These are phyloP conservation scores for Drosophila infuscata DNA, from an alignment of 2,888 invertebrate species.

Conservation along the genomic window DNA sequence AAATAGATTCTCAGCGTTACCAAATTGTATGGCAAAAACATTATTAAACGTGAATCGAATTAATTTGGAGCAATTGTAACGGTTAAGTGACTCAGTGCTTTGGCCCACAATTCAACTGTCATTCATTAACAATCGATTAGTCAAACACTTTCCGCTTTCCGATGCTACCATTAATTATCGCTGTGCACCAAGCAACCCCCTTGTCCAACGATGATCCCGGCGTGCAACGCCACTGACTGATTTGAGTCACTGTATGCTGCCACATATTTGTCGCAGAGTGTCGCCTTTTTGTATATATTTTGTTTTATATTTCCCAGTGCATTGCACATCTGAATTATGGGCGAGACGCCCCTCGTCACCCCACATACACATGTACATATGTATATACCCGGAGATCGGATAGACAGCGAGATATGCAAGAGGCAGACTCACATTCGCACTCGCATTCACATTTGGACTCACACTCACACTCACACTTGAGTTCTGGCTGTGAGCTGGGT, in stretches of 20 bases:
- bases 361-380: background rate
- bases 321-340: conserved; percentile 48
- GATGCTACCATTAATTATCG: conserved; percentile 71
- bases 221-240: conserved; percentile 38
- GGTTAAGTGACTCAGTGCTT: conserved; percentile 70
- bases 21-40: conserved; percentile 4
- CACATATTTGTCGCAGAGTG: conserved; percentile 31
- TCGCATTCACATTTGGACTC: conserved; percentile 18
- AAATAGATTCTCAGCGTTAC: conserved; percentile 32
- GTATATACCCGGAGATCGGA: conserved; percentile 9
- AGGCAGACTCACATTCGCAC: conserved; percentile 29
- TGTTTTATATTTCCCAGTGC: conserved; percentile 28
- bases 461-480: conserved; percentile 16
- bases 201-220: conserved; percentile 18
- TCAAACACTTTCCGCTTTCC: conserved; percentile 76
- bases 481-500: conserved; percentile 51
- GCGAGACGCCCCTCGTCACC: conserved; percentile 49
- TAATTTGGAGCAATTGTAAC: conserved; percentile 72
- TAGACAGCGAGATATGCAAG: conserved; percentile 32
- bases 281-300: conserved; percentile 9
- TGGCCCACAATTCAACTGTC: conserved; percentile 70
- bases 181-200: conserved; percentile 54
- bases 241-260: conserved; percentile 46
- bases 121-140: conserved; percentile 81
- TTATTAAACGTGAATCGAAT: conserved; percentile 69